Conservation (phyloP, 2,113 vertebrate species). For the Rhabdornis inornatus region DNA sequence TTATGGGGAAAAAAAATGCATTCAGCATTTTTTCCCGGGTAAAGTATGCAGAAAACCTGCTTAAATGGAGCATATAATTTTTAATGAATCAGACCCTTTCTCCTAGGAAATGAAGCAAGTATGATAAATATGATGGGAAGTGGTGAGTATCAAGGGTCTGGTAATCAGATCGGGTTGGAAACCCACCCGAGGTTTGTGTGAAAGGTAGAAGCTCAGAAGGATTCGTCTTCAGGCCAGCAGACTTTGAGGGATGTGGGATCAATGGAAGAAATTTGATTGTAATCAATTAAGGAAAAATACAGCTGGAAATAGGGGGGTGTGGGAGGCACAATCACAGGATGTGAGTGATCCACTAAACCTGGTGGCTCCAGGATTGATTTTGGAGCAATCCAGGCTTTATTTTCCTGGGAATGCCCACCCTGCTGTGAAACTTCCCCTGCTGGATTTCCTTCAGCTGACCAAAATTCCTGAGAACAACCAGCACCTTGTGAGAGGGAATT, state of each 20-base stretch:
- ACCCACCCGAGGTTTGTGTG: conserved; percentile 51
- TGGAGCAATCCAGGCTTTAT: background rate
- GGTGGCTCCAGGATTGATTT: background rate
- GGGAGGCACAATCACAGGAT: background rate
- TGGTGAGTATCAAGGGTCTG: conserved; percentile 46
- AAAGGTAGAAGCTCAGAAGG: conserved; percentile 35
- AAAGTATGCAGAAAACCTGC: conserved; percentile 77
- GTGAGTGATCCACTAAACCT: rapidly evolving
- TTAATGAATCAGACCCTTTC: conserved; percentile 77
- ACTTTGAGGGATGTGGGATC: conserved; percentile 34
- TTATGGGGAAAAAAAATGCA: conserved; percentile 40
- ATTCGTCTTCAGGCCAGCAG: background rate
- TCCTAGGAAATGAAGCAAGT: conserved; percentile 74
- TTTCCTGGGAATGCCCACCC: background rate
- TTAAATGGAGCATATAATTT: conserved; percentile 81
- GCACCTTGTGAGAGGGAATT: rapidly evolving
- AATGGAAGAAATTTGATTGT: conserved; percentile 23
- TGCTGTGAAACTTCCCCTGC: background rate
- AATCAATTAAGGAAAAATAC: background rate
- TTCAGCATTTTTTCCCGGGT: conserved; percentile 66
- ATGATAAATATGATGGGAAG: conserved; percentile 70
- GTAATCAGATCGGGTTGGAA: conserved; percentile 47
- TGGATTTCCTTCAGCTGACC: background rate
- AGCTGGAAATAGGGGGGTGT: background rate
- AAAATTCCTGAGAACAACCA: background rate